phyloP scores from a whole-genome alignment of 2,113 vertebrate species.

The Thunnus maccoyii region DNA sequence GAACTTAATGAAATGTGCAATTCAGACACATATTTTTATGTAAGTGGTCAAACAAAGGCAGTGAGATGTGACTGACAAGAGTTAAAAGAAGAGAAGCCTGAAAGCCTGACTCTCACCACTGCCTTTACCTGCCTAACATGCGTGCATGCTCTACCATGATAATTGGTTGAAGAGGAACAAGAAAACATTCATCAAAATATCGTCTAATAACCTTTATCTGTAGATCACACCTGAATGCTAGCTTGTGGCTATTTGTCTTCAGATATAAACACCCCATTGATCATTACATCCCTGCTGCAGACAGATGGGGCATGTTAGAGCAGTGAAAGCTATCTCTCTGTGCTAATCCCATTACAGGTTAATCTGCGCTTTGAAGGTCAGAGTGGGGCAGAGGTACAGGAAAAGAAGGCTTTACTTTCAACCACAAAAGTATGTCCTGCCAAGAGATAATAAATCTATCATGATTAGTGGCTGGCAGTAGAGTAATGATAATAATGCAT shows the following conservation, averaged over 20 bases:
- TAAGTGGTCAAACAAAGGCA: not conserved
- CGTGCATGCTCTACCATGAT: not conserved
- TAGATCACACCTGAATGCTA: not conserved
- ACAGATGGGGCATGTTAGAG: slow-evolving; percentile 46
- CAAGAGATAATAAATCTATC: slow-evolving; percentile 26
- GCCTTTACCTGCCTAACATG: not conserved
- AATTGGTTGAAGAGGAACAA: not conserved
- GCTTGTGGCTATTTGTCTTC: slow-evolving; percentile 31
- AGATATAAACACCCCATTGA: slow-evolving; percentile 35
- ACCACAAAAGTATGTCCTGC: slow-evolving; percentile 33
- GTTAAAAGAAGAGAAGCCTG: not conserved
- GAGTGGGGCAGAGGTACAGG: slow-evolving; percentile 40
- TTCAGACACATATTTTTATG: not conserved
- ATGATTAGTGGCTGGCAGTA: no score
- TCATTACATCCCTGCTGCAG: slow-evolving; percentile 42
- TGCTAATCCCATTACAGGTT: slow-evolving; percentile 82
- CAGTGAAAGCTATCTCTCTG: slow-evolving; percentile 65
- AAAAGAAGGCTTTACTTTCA: slow-evolving; percentile 53
- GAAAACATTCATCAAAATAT: not conserved
- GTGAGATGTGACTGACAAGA: not conserved
- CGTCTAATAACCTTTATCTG: not conserved
- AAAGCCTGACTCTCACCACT: not conserved
- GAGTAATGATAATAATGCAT: no score
- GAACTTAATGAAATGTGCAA: slow-evolving; percentile 1
- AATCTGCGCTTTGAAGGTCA: slow-evolving; percentile 81